A percentile compares a stretch with the other conserved stretches of the same genome.
Conservation (phyloP, 2,797 vertebrate species). For the Pangasius sanitwongsei region DNA sequence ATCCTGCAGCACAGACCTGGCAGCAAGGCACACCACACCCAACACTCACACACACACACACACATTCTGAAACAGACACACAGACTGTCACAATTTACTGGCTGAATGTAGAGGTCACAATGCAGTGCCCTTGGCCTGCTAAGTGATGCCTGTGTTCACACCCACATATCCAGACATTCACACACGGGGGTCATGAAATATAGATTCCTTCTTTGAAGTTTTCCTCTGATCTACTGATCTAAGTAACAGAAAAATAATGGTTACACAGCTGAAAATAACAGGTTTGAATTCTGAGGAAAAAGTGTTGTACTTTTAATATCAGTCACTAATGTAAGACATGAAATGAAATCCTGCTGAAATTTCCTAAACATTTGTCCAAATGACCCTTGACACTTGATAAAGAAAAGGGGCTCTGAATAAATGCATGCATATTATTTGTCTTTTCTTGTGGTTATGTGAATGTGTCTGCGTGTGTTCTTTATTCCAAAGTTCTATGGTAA, state of each 20-base stretch:
- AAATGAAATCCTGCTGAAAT: neutral
- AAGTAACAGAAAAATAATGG: neutral
- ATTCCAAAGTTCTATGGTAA: conserved; percentile 65
- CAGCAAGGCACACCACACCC: conserved; percentile 37
- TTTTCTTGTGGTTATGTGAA: conserved; percentile 10
- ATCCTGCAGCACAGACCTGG: conserved; percentile 56
- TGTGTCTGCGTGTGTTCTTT: conserved; percentile 61
- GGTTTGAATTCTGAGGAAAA: neutral
- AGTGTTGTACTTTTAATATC: neutral
- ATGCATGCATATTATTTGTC: neutral
- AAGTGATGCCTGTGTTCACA: conserved; percentile 19
- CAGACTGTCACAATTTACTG: conserved; percentile 44
- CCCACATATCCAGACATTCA: neutral
- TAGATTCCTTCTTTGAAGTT: conserved; percentile 22
- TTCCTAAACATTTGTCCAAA: neutral
- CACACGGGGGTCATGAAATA: conserved; percentile 10
- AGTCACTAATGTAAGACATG: neutral
- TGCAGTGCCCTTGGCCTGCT: conserved; percentile 27
- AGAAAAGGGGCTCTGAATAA: neutral
- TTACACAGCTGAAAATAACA: neutral
- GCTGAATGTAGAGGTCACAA: conserved; percentile 54
- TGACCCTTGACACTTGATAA: neutral
- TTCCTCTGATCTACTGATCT: neutral
- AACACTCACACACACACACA: conserved; percentile 30
- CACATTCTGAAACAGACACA: conserved; percentile 23